phyloP scores from a whole-genome alignment of 2,888 invertebrate genomes.

The Agrochola lychnidis region DNA sequence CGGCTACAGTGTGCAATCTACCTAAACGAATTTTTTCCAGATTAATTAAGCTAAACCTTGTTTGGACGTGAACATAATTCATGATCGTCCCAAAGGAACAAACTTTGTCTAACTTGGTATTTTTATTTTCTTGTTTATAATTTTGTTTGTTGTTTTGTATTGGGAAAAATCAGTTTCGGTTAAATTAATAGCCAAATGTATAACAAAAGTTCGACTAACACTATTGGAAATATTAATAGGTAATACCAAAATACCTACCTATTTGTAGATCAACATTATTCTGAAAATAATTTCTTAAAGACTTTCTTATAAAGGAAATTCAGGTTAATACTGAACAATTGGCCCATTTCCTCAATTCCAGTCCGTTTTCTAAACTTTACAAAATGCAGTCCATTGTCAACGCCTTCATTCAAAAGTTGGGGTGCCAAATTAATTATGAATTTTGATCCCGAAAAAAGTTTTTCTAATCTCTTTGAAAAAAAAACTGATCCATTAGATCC shows the following conservation, averaged over 20 bases:
- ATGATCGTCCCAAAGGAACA: constrained; percentile 68
- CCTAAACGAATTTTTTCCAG: constrained; percentile 73
- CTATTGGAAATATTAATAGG: too few relatives aligned
- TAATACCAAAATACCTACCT: not conserved
- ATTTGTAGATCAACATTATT: not conserved
- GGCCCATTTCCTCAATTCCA: constrained; percentile 39
- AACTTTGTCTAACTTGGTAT: constrained; percentile 63
- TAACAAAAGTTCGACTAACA: too few relatives aligned
- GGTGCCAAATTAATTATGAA: constrained; percentile 74
- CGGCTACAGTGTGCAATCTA: constrained; percentile 23
- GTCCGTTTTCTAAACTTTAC: constrained; percentile 36
- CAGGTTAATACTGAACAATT: constrained; percentile 24
- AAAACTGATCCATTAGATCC: constrained; percentile 75
- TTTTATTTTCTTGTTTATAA: constrained; percentile 43
- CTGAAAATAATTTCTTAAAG: not conserved
- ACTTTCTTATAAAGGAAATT: constrained; percentile 1
- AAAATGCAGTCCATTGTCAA: constrained; percentile 59
- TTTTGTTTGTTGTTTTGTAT: not conserved
- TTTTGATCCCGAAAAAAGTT: constrained; percentile 68
- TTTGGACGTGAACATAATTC: constrained; percentile 77
- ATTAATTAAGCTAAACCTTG: constrained; percentile 80
- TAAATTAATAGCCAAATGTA: too few relatives aligned
- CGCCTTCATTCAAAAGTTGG: constrained; percentile 59
- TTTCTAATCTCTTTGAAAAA: constrained; percentile 72
- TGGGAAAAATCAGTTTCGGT: not conserved